Base-by-base conservation (phyloP, 2,797 vertebrate species). In the Enteromius argenteus region DNA sequence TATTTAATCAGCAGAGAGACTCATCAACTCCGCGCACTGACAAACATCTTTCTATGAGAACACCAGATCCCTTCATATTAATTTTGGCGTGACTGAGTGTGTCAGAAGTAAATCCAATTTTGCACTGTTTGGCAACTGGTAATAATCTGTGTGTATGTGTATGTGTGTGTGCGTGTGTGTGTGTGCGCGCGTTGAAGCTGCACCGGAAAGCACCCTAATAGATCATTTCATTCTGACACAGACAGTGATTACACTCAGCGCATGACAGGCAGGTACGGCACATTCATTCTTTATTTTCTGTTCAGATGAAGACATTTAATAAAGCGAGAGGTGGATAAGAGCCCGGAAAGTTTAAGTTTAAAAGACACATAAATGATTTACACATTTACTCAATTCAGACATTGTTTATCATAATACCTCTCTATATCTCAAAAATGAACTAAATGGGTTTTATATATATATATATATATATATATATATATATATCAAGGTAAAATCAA, bases 71-170 rank as follows among this genome's bases (percentile, higher is more conserved):
- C 83, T 76, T 84, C 79, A 80, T 83, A 86, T 87, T 85, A 53
- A 89, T 89, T 88, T 90, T 80, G 81, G 83, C 79, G 42, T 81
- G 62, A 86, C 74, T 73, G 84, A 89, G 79, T 79, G 64, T 85
- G 78, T 89, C 83, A 87, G 84, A 66, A 84, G 62, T 83, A 89
- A 89, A 90, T 90, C 84, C 88, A 91, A 90, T 89, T 88, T 89
- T 76, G 81, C 85, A 86, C 58, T 80, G 79, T 76, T 88, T 84
- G 83, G 74, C 80, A 87, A 84, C 84, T 82, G 67, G 83, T 83
- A 88, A 87, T 89, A 84, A 86, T 90, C 85, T 83, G 10, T 68
- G 86, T 81, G 56, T 84, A 9, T 79, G 62, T 68, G 62, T 64
- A 21, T 66, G 56, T 80, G 10, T 79, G 27, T 66, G 51, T 71